Base-by-base conservation (phyloP, 2,113 vertebrate genomes). In the Callocephalon fimbriatum region DNA sequence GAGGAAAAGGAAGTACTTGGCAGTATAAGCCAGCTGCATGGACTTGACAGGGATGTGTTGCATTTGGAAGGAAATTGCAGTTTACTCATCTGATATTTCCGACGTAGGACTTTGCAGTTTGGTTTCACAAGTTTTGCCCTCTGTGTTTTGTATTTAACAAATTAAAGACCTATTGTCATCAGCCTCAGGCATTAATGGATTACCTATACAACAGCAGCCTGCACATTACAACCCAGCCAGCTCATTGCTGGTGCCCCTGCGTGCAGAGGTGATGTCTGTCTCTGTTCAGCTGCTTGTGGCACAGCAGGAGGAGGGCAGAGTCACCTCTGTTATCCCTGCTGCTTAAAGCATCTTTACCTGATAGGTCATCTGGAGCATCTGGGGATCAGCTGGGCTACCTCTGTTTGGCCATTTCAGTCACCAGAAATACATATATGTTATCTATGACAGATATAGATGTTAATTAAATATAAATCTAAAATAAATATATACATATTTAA, bases 221-320 rank as follows among this genome's bases (percentile, higher is more conserved):
- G 86, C 27, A 5, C 19, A 6, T 38, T 58, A 21, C 54, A n/a
- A n/a, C 19, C 32, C 71, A 75, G 61, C 56, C 68, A 38, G 65
- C 27, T 70, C 61, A 10, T 3, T 22, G 58, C 79, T 59, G 50
- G 26, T 25, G 73, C 32, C 78, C 13, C 1, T 65, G 75, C 14
- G 3, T 27, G 54, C 4, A 3, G 35, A 42, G 29, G 68, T 93
- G 93, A 72, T 3, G 1, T 74, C 68, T 63, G 48, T 38, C 35
- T 62, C 86, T 70, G 59, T 6, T 82, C 87, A 67, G 76, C 61
- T n/a, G 37, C 18, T 48, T 16, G 59, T 77, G 72, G 70, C 86
- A 93, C 86, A 84, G 89, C 20, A 26, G 83, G 80, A 74, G 44
- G 58, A 61, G 38, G 62, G 51, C 92, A 93, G 78, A 92, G 74